Evolutionary conservation across 2,888 invertebrate species (phyloP).

Genomic region (Synanthedon tipuliformis): DNA sequence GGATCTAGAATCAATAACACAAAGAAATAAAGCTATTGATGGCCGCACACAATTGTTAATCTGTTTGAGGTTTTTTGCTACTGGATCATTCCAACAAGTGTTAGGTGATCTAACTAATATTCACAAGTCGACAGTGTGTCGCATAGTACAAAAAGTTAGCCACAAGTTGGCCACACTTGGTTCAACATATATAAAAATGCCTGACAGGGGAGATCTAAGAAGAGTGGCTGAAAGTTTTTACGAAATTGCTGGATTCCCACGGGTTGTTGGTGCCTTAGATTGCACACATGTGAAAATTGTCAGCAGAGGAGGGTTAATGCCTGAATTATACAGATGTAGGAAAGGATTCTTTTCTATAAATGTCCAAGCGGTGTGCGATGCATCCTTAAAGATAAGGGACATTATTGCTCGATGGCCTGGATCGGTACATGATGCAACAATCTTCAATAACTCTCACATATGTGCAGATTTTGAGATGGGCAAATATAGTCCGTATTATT

Average conservation of each 20-base stretch:
- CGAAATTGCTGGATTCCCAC: not conserved
- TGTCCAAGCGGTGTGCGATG: conserved; percentile 1
- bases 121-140: conserved; percentile 1
- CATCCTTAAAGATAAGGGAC: conserved; percentile 1
- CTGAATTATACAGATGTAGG: not conserved
- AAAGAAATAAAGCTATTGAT: not conserved
- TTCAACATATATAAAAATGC: not conserved
- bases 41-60: not conserved
- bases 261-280: not conserved
- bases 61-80: not conserved
- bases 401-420: not conserved
- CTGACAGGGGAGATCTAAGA: not conserved
- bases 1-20: not conserved
- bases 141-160: not conserved
- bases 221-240: not conserved
- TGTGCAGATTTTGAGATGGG: not conserved
- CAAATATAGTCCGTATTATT: not conserved
- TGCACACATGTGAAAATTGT: conserved; percentile 1
- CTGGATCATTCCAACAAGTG: not conserved
- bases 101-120: not conserved
- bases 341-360: conserved; percentile 1
- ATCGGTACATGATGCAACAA: not conserved
- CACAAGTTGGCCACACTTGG: not conserved
- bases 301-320: not conserved
- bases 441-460: not conserved